phyloP scores from a whole-genome alignment of 2,888 invertebrate genomes.

The Heliconius cydno region DNA sequence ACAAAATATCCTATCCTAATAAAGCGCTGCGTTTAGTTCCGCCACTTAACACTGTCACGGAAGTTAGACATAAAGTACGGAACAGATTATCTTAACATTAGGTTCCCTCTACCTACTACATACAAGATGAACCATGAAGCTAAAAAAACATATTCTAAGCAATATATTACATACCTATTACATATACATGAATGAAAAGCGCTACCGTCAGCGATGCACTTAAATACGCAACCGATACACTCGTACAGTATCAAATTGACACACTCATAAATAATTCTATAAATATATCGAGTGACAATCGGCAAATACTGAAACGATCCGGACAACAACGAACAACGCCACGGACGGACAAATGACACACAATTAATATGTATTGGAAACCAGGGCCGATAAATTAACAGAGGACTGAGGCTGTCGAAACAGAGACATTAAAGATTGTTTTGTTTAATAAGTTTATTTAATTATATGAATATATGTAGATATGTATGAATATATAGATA shows the following conservation, averaged over 20 bases:
- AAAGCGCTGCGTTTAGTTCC: too few relatives aligned
- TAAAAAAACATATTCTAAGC: background rate
- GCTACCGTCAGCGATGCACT: conserved; percentile 18
- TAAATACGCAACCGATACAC: conserved; percentile 12
- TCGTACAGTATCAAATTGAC: conserved; percentile 28
- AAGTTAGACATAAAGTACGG: background rate
- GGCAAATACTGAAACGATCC: conserved; percentile 41
- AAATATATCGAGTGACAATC: conserved; percentile 55
- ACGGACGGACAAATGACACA: conserved; percentile 49
- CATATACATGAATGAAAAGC: background rate
- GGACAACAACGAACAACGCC: conserved; percentile 3
- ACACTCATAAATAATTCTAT: conserved; percentile 49
- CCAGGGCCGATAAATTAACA: conserved; percentile 52
- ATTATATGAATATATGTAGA: background rate
- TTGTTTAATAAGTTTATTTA: background rate
- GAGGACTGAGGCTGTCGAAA: conserved; percentile 33
- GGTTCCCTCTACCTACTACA: too few relatives aligned
- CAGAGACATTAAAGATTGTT: conserved; percentile 14
- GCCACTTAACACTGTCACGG: background rate
- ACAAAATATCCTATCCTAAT: too few relatives aligned
- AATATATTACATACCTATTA: background rate
- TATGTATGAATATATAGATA: background rate
- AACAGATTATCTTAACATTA: background rate
- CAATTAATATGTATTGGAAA: conserved; percentile 64
- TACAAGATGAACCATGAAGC: background rate